A percentile compares a stretch with the other conserved stretches of the same genome.
phyloP scores from a whole-genome alignment of 2,113 vertebrate genomes.

The Litocranius walleri region DNA sequence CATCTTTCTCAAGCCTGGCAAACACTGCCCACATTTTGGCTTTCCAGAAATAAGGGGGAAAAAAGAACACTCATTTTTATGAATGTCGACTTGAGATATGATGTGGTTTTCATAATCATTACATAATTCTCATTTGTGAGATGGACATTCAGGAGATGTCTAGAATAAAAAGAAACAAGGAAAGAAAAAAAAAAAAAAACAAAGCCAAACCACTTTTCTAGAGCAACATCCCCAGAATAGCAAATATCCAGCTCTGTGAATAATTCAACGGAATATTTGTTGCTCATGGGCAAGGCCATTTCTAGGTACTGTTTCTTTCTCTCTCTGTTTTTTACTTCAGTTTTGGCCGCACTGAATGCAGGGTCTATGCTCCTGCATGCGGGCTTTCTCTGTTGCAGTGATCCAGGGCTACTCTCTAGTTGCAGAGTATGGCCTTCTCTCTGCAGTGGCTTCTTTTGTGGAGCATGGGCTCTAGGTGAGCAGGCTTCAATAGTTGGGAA shows the following conservation, averaged over 20 bases:
- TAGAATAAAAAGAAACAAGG: background rate
- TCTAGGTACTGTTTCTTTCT: background rate
- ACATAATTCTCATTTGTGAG: background rate
- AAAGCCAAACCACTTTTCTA: background rate
- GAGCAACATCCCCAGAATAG: background rate
- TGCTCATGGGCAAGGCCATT: background rate
- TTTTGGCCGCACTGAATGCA: accelerated
- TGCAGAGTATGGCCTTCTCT: background rate
- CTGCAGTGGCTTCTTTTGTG: background rate
- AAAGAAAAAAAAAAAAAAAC: background rate
- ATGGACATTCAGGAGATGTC: background rate
- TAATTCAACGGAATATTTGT: background rate
- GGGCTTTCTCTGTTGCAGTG: background rate
- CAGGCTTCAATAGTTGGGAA: background rate
- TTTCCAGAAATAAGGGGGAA: background rate
- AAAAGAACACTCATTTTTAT: background rate
- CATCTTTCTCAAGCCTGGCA: background rate
- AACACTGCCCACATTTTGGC: background rate
- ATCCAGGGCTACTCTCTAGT: background rate
- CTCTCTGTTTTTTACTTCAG: background rate
- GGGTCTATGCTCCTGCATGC: background rate
- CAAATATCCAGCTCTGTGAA: background rate
- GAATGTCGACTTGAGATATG: background rate
- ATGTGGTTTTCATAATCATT: background rate
- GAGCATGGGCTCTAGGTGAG: background rate